These are phyloP conservation scores for Cossypha heuglini DNA, from an alignment of 2,797 vertebrate genomes.

Conservation along the genomic window DNA sequence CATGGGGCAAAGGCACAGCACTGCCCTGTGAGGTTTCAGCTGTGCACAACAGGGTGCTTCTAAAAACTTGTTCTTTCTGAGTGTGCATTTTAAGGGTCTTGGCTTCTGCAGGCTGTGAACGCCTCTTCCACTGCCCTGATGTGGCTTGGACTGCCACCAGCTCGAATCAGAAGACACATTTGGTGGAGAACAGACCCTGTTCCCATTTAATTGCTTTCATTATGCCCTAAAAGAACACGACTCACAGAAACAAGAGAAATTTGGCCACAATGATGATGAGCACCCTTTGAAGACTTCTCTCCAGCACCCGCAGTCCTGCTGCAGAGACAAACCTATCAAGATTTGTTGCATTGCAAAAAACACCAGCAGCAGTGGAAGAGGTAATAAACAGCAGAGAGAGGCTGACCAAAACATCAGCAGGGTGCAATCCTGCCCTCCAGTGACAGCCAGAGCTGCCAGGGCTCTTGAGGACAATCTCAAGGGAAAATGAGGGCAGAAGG, in stretches of 20 bases:
- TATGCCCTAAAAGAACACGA: not conserved
- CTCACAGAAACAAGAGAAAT: not conserved
- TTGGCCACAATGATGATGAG: not conserved
- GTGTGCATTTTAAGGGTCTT: not conserved
- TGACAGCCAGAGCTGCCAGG: not conserved
- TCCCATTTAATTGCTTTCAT: not conserved
- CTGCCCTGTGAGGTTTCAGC: not conserved
- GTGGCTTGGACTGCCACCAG: not conserved
- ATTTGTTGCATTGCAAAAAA: not conserved
- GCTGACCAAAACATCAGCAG: not conserved
- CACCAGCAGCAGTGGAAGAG: not conserved
- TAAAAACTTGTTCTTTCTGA: not conserved
- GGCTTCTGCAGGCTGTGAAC: fast-evolving
- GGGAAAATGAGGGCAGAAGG: not conserved
- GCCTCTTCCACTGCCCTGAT: fast-evolving
- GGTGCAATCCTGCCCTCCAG: conserved; percentile 26
- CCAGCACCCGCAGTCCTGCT: not conserved
- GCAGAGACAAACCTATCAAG: not conserved
- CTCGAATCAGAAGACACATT: fast-evolving
- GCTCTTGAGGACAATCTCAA: not conserved
- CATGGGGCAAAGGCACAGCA: not conserved
- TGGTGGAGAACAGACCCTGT: not conserved
- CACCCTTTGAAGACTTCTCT: not conserved
- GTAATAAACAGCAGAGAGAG: not conserved
- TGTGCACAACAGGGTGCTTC: not conserved